These are phyloP conservation scores for Carduelis carduelis DNA, from an alignment of 2,797 vertebrate species.

Conservation along the genomic window DNA sequence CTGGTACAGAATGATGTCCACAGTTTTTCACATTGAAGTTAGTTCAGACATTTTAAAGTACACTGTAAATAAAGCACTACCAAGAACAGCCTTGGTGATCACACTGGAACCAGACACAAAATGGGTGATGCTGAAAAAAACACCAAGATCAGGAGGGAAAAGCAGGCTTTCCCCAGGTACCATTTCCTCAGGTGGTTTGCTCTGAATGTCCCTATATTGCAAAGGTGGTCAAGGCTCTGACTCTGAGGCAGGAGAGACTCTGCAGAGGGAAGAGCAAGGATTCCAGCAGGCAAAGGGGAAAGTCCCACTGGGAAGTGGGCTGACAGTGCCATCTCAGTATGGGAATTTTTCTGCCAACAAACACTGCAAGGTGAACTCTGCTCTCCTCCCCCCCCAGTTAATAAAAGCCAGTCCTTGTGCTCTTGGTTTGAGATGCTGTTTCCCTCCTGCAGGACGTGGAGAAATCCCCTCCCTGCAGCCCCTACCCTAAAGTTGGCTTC, in stretches of 20 bases:
- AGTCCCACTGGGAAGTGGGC: background rate
- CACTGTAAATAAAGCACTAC: background rate
- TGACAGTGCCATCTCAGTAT: background rate
- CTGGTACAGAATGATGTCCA: background rate
- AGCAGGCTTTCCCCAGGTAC: background rate
- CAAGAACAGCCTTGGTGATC: background rate
- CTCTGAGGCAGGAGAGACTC: background rate
- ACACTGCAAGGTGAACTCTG: background rate
- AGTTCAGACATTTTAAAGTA: background rate
- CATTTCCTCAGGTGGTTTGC: background rate
- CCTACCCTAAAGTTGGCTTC: fast-evolving
- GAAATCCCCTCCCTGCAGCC: background rate
- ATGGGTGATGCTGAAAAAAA: background rate
- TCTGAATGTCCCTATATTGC: fast-evolving
- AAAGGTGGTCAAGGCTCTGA: background rate
- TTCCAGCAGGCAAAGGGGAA: background rate
- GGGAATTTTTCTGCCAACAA: background rate
- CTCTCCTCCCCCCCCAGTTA: background rate
- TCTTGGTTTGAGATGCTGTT: background rate
- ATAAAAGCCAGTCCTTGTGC: background rate
- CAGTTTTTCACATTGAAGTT: background rate
- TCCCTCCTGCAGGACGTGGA: background rate
- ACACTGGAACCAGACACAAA: background rate
- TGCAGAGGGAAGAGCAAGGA: background rate
- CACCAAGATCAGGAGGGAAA: background rate